Evolutionary conservation across 92 coral and sea anemone genomes (phyloP).

Genomic region (Zoanthus solanderi): DNA sequence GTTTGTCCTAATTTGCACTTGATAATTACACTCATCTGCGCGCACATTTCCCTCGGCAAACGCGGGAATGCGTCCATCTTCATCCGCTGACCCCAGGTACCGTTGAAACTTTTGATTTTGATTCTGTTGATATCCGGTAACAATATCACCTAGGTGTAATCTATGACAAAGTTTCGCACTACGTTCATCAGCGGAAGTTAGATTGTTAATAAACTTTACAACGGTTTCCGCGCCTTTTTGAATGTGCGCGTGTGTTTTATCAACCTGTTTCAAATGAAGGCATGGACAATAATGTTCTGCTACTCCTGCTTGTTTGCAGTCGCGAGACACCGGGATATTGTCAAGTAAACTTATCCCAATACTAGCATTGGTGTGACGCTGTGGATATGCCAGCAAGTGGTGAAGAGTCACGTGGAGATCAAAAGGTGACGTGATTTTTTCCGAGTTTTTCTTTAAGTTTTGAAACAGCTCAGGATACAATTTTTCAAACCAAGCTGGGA

Average conservation of each 20-base stretch:
- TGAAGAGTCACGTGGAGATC: constrained; percentile 87
- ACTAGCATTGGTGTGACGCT: constrained; percentile 52
- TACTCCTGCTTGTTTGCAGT: constrained; percentile 80
- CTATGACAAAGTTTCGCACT: constrained; percentile 68
- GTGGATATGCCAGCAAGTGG: constrained; percentile 82
- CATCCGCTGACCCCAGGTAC: constrained; percentile 82
- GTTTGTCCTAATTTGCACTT: constrained; percentile 70
- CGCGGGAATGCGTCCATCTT: constrained; percentile 85
- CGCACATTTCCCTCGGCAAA: constrained; percentile 61
- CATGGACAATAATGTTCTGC: constrained; percentile 98
- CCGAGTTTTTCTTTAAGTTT: constrained; percentile 65
- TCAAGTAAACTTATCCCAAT: constrained; percentile 78
- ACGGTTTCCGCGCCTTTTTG: constrained; percentile 69
- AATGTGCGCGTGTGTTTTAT: constrained; percentile 69
- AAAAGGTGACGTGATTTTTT: constrained; percentile 87
- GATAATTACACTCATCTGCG: constrained; percentile 79
- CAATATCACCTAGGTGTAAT: constrained; percentile 67
- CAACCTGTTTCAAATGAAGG: constrained; percentile 71
- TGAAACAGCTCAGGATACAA: constrained; percentile 56
- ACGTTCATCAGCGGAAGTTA: constrained; percentile 65
- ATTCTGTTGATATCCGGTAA: constrained; percentile 80
- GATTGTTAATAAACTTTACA: constrained; percentile 74
- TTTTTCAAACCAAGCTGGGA: constrained; percentile 75
- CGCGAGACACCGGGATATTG: constrained; percentile 73
- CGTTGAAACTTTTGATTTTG: constrained; percentile 74